Percentiles rank a stretch among this genome's conserved stretches.
phyloP scores from a whole-genome alignment of 2,888 invertebrate genomes.

The Aromia moschata region DNA sequence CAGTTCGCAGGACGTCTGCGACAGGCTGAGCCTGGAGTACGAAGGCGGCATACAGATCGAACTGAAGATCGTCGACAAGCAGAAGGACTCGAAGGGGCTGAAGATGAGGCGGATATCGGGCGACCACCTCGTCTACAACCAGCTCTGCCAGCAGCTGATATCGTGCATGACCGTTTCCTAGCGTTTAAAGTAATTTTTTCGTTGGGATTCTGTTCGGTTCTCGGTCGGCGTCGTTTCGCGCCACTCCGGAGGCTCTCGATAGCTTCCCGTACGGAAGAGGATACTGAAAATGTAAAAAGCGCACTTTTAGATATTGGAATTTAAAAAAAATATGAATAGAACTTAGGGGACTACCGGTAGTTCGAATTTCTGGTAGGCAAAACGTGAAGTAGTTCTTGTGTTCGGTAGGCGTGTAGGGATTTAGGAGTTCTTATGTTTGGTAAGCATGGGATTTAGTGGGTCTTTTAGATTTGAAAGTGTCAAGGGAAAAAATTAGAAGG shows the following conservation, averaged over 20 bases:
- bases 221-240: neutral
- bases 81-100: conserved; percentile 78
- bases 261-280: too few species aligned
- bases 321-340: too few species aligned
- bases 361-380: neutral
- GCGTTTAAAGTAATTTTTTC: conserved; percentile 41
- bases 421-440: too few species aligned
- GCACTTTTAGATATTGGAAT: too few species aligned
- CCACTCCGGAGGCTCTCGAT: neutral
- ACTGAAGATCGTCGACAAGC: conserved; percentile 77
- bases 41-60: conserved; percentile 86
- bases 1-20: conserved; percentile 57
- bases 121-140: conserved; percentile 87
- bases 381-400: neutral
- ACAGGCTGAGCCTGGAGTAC: conserved; percentile 61
- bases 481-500: too few species aligned
- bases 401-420: neutral
- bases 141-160: conserved; percentile 87
- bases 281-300: too few species aligned
- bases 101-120: conserved; percentile 89
- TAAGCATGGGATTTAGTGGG: too few species aligned
- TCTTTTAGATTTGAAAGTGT: too few species aligned
- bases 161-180: conserved; percentile 82
- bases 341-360: neutral
- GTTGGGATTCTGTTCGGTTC: neutral